These are phyloP conservation scores for Hycleus phaleratus DNA, from an alignment of 1,140 invertebrate genomes.

Conservation along the genomic window DNA sequence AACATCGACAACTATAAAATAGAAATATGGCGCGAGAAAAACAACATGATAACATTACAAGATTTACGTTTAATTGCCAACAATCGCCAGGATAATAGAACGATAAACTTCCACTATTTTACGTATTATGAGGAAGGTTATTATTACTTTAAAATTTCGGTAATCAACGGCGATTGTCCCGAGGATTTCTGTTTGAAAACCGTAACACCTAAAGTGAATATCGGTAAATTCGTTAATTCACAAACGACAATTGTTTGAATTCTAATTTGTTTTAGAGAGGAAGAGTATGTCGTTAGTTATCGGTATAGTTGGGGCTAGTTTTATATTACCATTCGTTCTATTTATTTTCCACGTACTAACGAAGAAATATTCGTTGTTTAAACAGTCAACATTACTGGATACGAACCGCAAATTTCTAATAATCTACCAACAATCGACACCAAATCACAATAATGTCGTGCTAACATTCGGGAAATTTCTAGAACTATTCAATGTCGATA, in stretches of 20 bases:
- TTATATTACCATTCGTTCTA: constrained; percentile 26
- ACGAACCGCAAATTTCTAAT: neutral
- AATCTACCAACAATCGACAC: neutral
- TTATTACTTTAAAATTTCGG: constrained; percentile 26
- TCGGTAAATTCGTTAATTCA: constrained; percentile 15
- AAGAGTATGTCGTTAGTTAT: constrained; percentile 27
- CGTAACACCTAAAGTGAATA: constrained; percentile 21
- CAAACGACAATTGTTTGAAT: neutral
- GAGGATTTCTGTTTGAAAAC: constrained; percentile 23
- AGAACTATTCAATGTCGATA: neutral
- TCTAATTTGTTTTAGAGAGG: constrained; percentile 17
- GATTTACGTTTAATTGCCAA: constrained; percentile 20
- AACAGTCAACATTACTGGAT: neutral
- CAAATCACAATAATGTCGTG: neutral
- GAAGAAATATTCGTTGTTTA: constrained; percentile 11
- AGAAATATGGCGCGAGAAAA: constrained; percentile 23
- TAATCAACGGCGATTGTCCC: constrained; percentile 17
- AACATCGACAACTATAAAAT: constrained; percentile 25
- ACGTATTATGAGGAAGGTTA: constrained; percentile 28
- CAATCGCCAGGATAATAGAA: neutral
- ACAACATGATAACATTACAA: constrained; percentile 12
- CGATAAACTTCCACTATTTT: constrained; percentile 9
- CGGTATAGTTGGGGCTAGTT: constrained; percentile 30
- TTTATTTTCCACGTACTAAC: constrained; percentile 26
- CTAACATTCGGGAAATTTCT: neutral